Evolutionary conservation across 2,888 invertebrate species (phyloP).

Genomic region (Pycnomerus fuliginosus): DNA sequence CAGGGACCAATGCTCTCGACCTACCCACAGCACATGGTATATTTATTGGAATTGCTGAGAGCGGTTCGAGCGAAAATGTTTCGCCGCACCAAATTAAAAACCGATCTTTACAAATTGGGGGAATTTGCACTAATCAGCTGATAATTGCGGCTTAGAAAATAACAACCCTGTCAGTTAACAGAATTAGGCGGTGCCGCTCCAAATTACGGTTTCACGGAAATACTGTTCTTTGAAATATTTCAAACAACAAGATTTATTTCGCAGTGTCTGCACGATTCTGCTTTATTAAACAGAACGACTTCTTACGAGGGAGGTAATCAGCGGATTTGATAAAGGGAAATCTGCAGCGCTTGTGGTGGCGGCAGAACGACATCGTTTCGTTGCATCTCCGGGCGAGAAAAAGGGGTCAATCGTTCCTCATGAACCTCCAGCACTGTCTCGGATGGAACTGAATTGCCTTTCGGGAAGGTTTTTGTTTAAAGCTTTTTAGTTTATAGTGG

Average conservation of each 20-base stretch:
- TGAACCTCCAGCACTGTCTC: conserved; percentile 40
- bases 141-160: no score
- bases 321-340: conserved; percentile 38
- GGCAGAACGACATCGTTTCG: conserved; percentile 31
- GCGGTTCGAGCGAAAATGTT: conserved; percentile 14
- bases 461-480: no score
- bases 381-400: conserved; percentile 21
- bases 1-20: conserved; percentile 27
- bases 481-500: no score
- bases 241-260: no score
- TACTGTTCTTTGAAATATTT: no score
- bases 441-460: conserved; percentile 21
- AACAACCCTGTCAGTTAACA: no score
- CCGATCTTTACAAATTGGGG: conserved; percentile 11
- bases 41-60: conserved; percentile 18
- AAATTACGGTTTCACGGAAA: no score
- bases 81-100: conserved; percentile 17
- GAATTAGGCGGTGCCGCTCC: no score
- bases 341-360: conserved; percentile 32
- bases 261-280: no score
- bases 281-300: conserved; percentile 32
- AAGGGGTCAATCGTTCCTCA: conserved; percentile 40
- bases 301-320: conserved; percentile 31
- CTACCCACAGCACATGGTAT: conserved; percentile 13
- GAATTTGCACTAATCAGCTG: conserved; percentile 14